Conservation (phyloP, 2,113 vertebrate species). For the Syrrhaptes paradoxus region DNA sequence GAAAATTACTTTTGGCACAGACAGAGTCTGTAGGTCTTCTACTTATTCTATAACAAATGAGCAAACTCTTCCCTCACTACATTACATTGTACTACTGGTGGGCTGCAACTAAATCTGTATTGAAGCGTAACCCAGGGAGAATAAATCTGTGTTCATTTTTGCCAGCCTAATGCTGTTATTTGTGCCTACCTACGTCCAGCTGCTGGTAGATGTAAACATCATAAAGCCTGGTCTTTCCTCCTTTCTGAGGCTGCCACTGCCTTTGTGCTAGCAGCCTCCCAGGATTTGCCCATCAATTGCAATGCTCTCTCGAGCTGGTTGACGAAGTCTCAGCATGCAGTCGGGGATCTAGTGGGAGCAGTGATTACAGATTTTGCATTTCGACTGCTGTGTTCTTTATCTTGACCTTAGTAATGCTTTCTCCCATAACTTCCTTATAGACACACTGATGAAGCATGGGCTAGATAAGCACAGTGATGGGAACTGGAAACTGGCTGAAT, state of each 20-base stretch:
- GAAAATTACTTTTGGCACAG: not conserved
- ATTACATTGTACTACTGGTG: not conserved
- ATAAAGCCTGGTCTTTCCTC: not conserved
- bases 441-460: not conserved
- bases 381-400: not conserved
- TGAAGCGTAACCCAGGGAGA: not conserved
- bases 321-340: not conserved
- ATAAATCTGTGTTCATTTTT: not conserved
- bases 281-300: not conserved
- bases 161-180: not conserved
- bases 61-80: not conserved
- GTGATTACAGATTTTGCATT: not conserved
- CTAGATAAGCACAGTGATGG: not conserved
- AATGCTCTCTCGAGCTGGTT: accelerated
- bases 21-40: not conserved
- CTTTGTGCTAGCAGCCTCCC: not conserved
- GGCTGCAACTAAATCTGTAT: not conserved
- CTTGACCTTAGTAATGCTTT: not conserved
- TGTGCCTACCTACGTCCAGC: not conserved
- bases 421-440: not conserved
- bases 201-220: not conserved
- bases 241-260: not conserved
- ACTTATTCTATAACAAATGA: not conserved
- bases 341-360: not conserved
- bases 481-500: not conserved